Evolutionary conservation across 1,140 invertebrate species (phyloP), one percentile per base, ranked within the genome.

Genomic region (Parasteatoda tepidariorum): DNA sequence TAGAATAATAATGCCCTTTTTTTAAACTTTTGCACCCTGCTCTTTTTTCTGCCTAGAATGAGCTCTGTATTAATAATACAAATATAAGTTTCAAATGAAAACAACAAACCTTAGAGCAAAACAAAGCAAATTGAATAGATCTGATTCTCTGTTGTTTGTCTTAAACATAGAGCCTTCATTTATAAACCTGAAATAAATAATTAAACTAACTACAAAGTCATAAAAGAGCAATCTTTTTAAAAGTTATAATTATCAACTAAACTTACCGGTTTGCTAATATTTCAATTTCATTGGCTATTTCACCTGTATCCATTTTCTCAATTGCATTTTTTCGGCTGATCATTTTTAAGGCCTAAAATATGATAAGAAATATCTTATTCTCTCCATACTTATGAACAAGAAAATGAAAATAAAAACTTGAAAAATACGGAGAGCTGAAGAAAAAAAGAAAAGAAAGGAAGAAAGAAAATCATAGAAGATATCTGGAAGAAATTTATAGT

Each of bases 131-230:
- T 54, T 66, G 11, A 66, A 26, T 33, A 76, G 66, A 15, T 76
- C 59, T n/a, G 74, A 61, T 76, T 76, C 74, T 13, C 9, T 33
- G 48, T 62, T 76, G 30, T 30, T 61, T n/a, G 34, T 76, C n/a
- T 41, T 41, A 15, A 18, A 66, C 1, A 4, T 22, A 38, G 61
- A 76, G 26, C 38, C 28, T 28, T 66, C 26, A 30, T 76, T 13
- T 38, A 76, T 31, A 15, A 76, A 66, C 22, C 71, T 74, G 38
- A 13, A 33, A 74, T 61, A 74, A 24, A 34, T 0, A 59, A 61
- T 59, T 22, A n/a, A 30, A 54, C n/a, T 55, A 22, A 38, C 13
- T 59, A 28, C 2, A 70, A 48, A 70, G 15, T 48, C 4, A 55
- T 18, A 38, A 15, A 55, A 30, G 13, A 6, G 7, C 3, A 30